phyloP scores from a whole-genome alignment of 2,797 vertebrate genomes.

The Sardinella longiceps region DNA sequence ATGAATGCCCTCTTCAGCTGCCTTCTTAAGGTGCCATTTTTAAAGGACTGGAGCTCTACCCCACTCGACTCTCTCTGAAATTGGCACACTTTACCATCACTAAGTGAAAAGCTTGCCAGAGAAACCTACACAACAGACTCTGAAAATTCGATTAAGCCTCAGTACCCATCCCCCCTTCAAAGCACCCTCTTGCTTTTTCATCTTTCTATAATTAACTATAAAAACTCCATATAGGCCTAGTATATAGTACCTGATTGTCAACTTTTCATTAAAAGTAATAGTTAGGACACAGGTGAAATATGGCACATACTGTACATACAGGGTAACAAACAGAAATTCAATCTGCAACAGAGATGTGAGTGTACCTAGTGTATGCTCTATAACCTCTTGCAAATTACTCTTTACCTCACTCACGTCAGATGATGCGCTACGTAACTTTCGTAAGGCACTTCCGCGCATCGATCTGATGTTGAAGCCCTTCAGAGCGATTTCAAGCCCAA shows the following conservation, averaged over 20 bases:
- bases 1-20: background rate
- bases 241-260: background rate
- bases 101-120: constrained; percentile 30
- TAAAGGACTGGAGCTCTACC: background rate
- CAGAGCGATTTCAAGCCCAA: too few species aligned
- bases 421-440: too few species aligned
- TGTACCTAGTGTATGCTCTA: too few species aligned
- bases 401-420: too few species aligned
- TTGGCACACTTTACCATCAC: constrained; percentile 6
- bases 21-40: background rate
- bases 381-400: background rate
- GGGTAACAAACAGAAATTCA: too few species aligned
- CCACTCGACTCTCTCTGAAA: constrained; percentile 26
- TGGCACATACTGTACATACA: too few species aligned
- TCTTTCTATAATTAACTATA: background rate
- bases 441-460: too few species aligned
- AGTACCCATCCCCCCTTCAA: constrained; percentile 7
- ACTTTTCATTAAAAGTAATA: background rate
- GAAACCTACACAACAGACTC: constrained; percentile 2
- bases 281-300: background rate
- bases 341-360: too few species aligned
- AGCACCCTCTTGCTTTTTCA: background rate
- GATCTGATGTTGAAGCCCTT: too few species aligned
- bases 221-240: too few species aligned
- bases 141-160: constrained; percentile 12